A percentile compares a stretch with the other conserved stretches of the same genome.
Conservation (phyloP, 2,797 vertebrate species). For the Catharus ustulatus region DNA sequence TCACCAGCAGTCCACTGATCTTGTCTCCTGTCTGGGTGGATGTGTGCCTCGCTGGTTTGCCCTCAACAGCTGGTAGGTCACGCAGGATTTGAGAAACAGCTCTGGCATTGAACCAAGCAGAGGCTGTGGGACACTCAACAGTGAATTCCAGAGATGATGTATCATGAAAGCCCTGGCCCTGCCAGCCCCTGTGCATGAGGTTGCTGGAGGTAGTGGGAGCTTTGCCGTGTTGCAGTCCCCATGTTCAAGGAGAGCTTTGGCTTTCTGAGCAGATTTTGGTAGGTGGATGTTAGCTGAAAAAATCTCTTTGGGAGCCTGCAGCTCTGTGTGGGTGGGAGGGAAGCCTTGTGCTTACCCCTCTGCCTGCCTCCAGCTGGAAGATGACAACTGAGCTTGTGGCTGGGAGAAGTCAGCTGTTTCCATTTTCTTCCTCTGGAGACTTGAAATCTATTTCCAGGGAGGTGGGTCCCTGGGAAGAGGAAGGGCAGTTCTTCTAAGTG, state of each 20-base stretch:
- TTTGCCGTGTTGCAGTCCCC: neutral
- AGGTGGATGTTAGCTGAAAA: neutral
- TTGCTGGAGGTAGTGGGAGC: neutral
- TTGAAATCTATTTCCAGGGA: constrained; percentile 48
- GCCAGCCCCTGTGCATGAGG: neutral
- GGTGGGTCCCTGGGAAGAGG: constrained; percentile 32
- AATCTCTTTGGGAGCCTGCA: neutral
- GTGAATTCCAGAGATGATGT: constrained; percentile 18
- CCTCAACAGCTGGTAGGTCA: constrained; percentile 39
- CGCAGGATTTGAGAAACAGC: neutral
- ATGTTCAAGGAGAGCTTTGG: neutral
- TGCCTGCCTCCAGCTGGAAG: neutral
- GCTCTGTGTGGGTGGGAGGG: neutral
- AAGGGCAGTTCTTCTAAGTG: neutral
- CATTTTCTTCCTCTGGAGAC: constrained; percentile 2
- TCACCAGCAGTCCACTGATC: neutral
- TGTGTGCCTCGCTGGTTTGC: neutral
- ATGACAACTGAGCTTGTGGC: neutral
- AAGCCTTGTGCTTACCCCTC: neutral
- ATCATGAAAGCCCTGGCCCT: neutral
- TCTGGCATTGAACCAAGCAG: constrained; percentile 10
- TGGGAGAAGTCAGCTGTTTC: constrained; percentile 39
- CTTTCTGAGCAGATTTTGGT: neutral
- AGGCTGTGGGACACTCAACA: constrained; percentile 16
- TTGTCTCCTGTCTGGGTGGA: neutral